Conservation (phyloP, 92 coral and sea anemone genomes). For the Epizoanthus scotinus region DNA sequence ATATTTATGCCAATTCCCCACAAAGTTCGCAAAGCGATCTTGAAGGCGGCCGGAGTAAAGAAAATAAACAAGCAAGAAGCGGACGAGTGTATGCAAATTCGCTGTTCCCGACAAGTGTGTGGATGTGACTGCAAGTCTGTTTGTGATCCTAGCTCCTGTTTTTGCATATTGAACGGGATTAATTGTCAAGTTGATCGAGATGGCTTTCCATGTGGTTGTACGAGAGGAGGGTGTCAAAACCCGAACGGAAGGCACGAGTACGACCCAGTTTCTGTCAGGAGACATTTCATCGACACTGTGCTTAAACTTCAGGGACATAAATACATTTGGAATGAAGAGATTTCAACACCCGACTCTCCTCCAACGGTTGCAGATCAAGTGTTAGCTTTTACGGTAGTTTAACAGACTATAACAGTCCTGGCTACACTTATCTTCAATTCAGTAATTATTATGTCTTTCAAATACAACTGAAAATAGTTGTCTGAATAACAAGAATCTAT, state of each 20-base stretch:
- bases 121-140: slow-evolving; percentile 92
- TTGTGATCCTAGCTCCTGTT: slow-evolving; percentile 86
- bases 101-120: slow-evolving; percentile 92
- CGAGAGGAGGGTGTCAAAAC: slow-evolving; percentile 84
- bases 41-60: slow-evolving; percentile 97
- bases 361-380: slow-evolving; percentile 18
- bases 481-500: not conserved
- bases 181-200: slow-evolving; percentile 98
- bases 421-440: not conserved
- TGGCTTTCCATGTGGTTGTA: slow-evolving; percentile 95
- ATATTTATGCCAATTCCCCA: slow-evolving; percentile 89
- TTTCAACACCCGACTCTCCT: slow-evolving; percentile 25
- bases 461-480: slow-evolving; percentile 13
- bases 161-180: slow-evolving; percentile 89
- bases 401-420: not conserved
- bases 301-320: slow-evolving; percentile 71
- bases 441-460: not conserved
- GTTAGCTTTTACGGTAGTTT: slow-evolving; percentile 34
- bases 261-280: slow-evolving; percentile 83
- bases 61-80: slow-evolving; percentile 93
- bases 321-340: slow-evolving; percentile 65
- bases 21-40: slow-evolving; percentile 88
- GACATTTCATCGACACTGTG: slow-evolving; percentile 88
- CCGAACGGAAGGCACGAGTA: slow-evolving; percentile 93
- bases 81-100: slow-evolving; percentile 90